Conservation (phyloP, 1,140 invertebrate genomes). For the Littorina saxatilis region DNA sequence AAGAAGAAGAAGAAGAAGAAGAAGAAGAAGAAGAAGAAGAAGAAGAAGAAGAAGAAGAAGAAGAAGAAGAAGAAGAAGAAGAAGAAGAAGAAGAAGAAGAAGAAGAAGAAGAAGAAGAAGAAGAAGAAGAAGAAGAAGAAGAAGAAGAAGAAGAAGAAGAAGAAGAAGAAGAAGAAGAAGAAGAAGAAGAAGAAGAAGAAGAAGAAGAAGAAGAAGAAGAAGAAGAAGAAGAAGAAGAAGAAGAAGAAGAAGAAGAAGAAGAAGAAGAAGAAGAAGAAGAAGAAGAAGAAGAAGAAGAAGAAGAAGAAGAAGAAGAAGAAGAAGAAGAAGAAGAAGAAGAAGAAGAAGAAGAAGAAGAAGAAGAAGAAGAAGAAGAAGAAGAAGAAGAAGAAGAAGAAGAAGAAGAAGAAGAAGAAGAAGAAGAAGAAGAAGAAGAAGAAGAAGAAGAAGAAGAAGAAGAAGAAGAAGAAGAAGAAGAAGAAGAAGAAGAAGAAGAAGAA, state of each 20-base stretch:
- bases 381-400: not conserved
- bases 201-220: constrained; percentile 40
- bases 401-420: not conserved
- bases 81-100: not conserved
- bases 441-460: too few relatives aligned
- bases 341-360: too few relatives aligned
- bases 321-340: too few relatives aligned
- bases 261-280: not conserved
- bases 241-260: constrained; percentile 19
- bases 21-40: not conserved
- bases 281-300: not conserved
- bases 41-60: not conserved
- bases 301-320: too few relatives aligned
- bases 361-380: not conserved
- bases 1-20: not conserved
- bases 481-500: too few relatives aligned
- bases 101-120: not conserved
- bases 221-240: constrained; percentile 2
- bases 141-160: not conserved
- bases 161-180: constrained; percentile 45
- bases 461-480: too few relatives aligned
- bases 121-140: not conserved
- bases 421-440: too few relatives aligned
- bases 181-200: constrained; percentile 47
- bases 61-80: not conserved